Evolutionary conservation across 2,888 invertebrate genomes (phyloP), one percentile per base, ranked within the genome.

Genomic region (Antheraea assamensis): DNA sequence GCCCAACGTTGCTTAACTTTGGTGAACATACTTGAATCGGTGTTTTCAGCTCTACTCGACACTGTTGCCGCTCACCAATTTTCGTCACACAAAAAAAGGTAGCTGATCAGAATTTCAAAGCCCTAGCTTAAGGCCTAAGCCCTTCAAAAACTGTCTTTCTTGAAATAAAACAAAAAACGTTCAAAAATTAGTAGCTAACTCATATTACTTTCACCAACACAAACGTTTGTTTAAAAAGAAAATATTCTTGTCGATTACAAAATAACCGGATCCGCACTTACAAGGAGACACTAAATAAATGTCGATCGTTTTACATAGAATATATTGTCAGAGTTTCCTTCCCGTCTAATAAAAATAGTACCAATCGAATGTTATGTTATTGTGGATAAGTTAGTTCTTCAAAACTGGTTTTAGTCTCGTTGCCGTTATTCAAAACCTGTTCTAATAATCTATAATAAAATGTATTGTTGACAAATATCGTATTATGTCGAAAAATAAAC

Each of bases 261-360:
- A 78, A 81, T 79, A 82, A 88, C 84, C 87, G 83, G 83, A 82
- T 83, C 79, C 81, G 81, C 80, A 82, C 80, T 77, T 81, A 79
- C 78, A 78, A 78, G 78, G 79, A 82, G 81, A 82, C 79, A 82
- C 87, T 89, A 92, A 92, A 92, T 90, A 91, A 88, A 85, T 84
- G 78, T 84, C 83, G 83, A 87, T 85, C 86, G 86, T 85, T 89
- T 88, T 88, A 91, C 87, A 88, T 87, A 85, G 85, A 91, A 92
- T 90, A 91, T 91, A 91, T 92, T 90, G 87, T 89, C 91, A 85
- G 90, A 91, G 91, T 93, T 92, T 93, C 93, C 93, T 94, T 93
- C 93, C 93, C 93, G 93, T 93, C 93, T 85, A 93, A 94, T 93
- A 94, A 94, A 93, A 94, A 91, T 87, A 85, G 88, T 85, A 87